Base-by-base conservation (phyloP, 2,797 vertebrate genomes). In the Coreius guichenoti region DNA sequence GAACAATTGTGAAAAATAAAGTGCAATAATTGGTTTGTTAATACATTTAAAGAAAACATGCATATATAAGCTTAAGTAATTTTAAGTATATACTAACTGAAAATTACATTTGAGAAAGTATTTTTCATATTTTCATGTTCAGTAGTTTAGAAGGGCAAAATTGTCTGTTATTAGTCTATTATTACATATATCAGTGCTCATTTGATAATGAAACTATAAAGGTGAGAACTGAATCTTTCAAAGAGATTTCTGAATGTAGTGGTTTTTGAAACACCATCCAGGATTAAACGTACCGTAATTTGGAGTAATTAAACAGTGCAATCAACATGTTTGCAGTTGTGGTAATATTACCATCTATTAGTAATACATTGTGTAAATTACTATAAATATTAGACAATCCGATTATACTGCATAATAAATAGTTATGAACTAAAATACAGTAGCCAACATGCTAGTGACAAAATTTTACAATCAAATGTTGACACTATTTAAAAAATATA, bases 121-220 rank as follows among this genome's bases (percentile, higher is more conserved):
- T 67, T 70, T 80, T n/a, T n/a, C n/a, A n/a, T n/a, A n/a, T 23
- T 49, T 47, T 47, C 19, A 77, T 39, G 74, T 58, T 58, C 9
- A 54, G 47, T 31, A 33, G 31, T 36, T 36, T 12, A 49, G 21
- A 69, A 56, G 9, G 51, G 23, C 67, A 70, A 81, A 81, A 56
- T 69, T 3, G 19, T n/a, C 67, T 39, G 33, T 54, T 69, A 81
- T 54, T 69, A 33, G 23, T 23, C 14, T 14, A 70, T 31, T 51
- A 39, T 70, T 43, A 39, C 13, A 31, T 45, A 31, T 36, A 39
- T 17, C 67, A 56, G 47, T 31, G 68, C 65, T n/a, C 47, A 21
- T 49, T 13, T 81, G 49, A 72, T 58, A 81, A 70, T 81, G 33
- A 56, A 54, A 70, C 39, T 23, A 56, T 36, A 68, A 54, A 51